phyloP scores from a whole-genome alignment of 2,113 vertebrate genomes.

The Narcine bancroftii region DNA sequence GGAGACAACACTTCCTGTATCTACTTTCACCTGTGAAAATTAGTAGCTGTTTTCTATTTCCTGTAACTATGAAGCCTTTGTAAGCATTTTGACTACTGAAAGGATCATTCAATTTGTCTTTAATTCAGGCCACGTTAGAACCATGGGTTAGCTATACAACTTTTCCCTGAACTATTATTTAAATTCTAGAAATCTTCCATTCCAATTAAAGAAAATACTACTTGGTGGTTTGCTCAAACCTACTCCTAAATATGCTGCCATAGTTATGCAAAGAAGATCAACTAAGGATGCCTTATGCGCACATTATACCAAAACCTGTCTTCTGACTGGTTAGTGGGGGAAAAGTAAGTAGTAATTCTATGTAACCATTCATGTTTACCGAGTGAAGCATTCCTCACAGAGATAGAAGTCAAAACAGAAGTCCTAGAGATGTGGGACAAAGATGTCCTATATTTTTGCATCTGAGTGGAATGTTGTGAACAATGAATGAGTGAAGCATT shows the following conservation, averaged over 20 bases:
- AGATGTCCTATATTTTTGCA: neutral
- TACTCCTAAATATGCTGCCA: neutral
- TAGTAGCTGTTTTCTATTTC: neutral
- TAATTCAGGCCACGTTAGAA: neutral
- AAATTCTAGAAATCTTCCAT: neutral
- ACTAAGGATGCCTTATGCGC: neutral
- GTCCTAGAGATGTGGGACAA: neutral
- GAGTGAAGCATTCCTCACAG: neutral
- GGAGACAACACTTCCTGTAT: neutral
- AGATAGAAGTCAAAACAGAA: neutral
- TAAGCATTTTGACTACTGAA: neutral
- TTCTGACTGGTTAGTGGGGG: neutral
- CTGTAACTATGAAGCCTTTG: neutral
- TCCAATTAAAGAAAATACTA: neutral
- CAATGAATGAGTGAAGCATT: neutral
- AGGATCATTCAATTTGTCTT: neutral
- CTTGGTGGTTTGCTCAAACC: neutral
- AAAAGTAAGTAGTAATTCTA: neutral
- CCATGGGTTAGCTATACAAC: neutral
- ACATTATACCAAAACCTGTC: neutral
- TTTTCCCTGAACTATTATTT: neutral
- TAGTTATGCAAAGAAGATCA: neutral
- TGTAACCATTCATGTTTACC: neutral
- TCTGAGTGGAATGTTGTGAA: neutral
- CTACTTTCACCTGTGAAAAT: neutral